Evolutionary conservation across 2,797 vertebrate genomes (phyloP).

Genomic region (Chanos chanos): DNA sequence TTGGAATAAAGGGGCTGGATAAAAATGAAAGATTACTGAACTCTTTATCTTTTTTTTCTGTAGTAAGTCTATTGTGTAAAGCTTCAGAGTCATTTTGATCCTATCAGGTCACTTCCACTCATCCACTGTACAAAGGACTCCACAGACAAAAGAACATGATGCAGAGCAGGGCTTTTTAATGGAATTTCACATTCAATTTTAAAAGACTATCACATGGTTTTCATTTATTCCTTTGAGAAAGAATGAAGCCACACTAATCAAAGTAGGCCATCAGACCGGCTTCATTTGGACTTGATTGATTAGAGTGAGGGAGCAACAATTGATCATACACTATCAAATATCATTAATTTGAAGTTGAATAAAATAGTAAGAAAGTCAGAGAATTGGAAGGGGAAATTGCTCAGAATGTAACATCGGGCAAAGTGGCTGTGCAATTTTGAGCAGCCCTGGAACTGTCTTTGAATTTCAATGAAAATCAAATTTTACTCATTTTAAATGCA

Average conservation of each 20-base stretch:
- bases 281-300: constrained; percentile 39
- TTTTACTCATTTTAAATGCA: no score
- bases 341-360: constrained; percentile 32
- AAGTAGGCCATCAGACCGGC: constrained; percentile 45
- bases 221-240: constrained; percentile 2
- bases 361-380: constrained; percentile 11
- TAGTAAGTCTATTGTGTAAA: constrained; percentile 60
- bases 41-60: constrained; percentile 59
- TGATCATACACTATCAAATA: constrained; percentile 34
- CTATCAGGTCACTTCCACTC: constrained; percentile 57
- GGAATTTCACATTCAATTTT: constrained; percentile 43
- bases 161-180: constrained; percentile 46
- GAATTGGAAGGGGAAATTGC: not conserved
- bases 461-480: no score
- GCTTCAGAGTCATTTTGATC: constrained; percentile 65
- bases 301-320: constrained; percentile 36
- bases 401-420: not conserved
- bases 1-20: constrained; percentile 58
- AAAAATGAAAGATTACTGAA: constrained; percentile 66
- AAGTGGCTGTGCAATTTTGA: no score
- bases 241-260: constrained; percentile 39
- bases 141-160: constrained; percentile 65
- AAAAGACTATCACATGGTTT: constrained; percentile 14
- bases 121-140: constrained; percentile 40
- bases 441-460: no score